A percentile compares a stretch with the other conserved stretches of the same genome.
phyloP scores from a whole-genome alignment of 2,797 vertebrate genomes.

The Alcedo quadribrachys region DNA sequence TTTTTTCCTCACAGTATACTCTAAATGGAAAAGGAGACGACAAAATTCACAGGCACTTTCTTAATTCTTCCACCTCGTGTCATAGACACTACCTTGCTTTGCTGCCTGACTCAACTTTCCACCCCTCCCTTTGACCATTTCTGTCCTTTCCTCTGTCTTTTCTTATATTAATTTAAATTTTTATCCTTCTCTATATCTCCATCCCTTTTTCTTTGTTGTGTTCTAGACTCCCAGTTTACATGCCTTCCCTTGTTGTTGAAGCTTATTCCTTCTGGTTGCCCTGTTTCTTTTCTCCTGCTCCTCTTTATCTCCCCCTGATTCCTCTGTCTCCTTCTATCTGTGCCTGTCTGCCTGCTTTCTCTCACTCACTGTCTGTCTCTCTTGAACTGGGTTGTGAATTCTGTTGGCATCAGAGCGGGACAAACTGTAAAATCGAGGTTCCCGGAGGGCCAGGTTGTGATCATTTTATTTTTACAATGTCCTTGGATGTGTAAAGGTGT shows the following conservation, averaged over 20 bases:
- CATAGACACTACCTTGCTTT: background rate
- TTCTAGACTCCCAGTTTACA: background rate
- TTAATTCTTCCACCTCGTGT: background rate
- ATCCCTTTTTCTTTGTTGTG: background rate
- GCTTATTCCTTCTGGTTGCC: background rate
- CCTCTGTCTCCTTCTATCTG: background rate
- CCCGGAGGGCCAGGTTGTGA: constrained; percentile 72
- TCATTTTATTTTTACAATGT: constrained; percentile 82
- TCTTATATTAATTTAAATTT: background rate
- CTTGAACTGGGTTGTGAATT: constrained; percentile 72
- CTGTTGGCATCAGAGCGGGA: constrained; percentile 49
- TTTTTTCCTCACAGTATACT: background rate
- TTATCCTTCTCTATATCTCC: background rate
- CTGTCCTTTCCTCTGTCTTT: background rate
- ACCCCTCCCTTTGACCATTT: background rate
- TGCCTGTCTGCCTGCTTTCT: constrained; percentile 68
- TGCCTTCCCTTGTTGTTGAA: background rate
- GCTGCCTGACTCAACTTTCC: background rate
- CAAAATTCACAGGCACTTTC: background rate
- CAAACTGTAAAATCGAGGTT: constrained; percentile 67
- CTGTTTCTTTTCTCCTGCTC: background rate
- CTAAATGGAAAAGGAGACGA: background rate
- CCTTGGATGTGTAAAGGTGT: constrained; percentile 78
- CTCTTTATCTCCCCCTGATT: background rate
- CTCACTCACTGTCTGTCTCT: constrained; percentile 57